Base-by-base conservation (phyloP, 2,888 invertebrate species). In the Drosophila mimetica region DNA sequence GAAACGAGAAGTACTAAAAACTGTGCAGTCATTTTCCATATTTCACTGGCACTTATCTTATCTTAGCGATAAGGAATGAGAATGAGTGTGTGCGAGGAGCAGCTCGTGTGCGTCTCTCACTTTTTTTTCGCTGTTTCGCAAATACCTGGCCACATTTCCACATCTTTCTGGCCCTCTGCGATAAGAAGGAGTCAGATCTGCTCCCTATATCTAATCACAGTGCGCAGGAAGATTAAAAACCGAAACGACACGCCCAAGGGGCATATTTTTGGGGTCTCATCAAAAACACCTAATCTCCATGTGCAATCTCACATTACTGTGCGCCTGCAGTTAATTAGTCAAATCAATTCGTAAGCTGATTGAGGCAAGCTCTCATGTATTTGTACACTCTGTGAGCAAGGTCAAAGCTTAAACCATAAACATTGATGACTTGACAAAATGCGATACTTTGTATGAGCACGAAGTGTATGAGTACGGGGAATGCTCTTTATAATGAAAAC, bases 381-480 rank as follows among this genome's bases (percentile, higher is more conserved):
- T 46, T 34, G 39, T 44, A 8, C 47, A 25, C 50, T 57, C 25
- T 53, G 42, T 22, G 44, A 55, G 53, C 87, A 82, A 82, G 81
- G 81, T 87, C 85, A 82, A 65, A 82, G 74, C 82, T 60, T 60
- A 46, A 59, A 61, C 71, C 76, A 85, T 86, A 87, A 86, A 85
- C 81, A 81, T 78, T 81, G 85, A 85, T 86, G 81, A 82, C 87
- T 86, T 67, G 79, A 65, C 87, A 85, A 74, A 86, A 84, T 52
- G 63, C 28, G 44, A 54, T 63, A 48, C 69, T 52, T 51, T 64
- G 52, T 64, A 36, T 51, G 42, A 32, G 51, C 30, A 36, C 25
- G 20, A 34, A 25, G 54, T 58, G 41, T 22, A 16, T 18, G 9
- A 28, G 4, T 18, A 52, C 46, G 28, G 46, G 2, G 16, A 11